Conservation (phyloP, 2,113 vertebrate species). For the Campylorhamphus procurvoides region DNA sequence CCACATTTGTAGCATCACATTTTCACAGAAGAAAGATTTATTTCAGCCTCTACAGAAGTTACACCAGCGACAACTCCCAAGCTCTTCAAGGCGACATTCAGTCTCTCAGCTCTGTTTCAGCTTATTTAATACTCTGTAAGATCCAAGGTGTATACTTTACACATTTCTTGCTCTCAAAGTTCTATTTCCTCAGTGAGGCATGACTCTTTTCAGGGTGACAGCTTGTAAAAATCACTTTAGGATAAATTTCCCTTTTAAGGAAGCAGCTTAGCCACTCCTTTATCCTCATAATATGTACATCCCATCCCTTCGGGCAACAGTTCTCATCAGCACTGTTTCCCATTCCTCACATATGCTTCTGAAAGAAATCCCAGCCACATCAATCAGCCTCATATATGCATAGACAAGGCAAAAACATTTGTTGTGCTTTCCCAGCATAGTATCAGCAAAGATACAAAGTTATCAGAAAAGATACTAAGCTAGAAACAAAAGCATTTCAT, state of each 20-base stretch:
- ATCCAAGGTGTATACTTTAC: neutral
- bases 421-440: neutral
- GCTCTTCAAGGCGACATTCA: conserved; percentile 1
- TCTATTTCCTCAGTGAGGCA: conserved; percentile 49
- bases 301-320: conserved; percentile 27
- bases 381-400: conserved; percentile 20
- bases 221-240: conserved; percentile 52
- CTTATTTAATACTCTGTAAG: neutral
- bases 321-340: conserved; percentile 49
- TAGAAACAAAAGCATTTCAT: neutral
- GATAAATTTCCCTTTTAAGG: conserved; percentile 53
- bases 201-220: conserved; percentile 42
- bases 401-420: conserved; percentile 23
- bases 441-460: conserved; percentile 8
- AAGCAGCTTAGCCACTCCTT: conserved; percentile 46
- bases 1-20: neutral
- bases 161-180: neutral
- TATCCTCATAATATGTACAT: conserved; percentile 31
- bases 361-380: conserved; percentile 41
- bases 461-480: conserved; percentile 14
- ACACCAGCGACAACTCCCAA: neutral
- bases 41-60: neutral
- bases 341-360: conserved; percentile 35
- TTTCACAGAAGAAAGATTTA: neutral
- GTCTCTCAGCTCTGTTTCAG: neutral